Evolutionary conservation across 2,797 vertebrate species (phyloP).

Genomic region (Choloepus didactylus): DNA sequence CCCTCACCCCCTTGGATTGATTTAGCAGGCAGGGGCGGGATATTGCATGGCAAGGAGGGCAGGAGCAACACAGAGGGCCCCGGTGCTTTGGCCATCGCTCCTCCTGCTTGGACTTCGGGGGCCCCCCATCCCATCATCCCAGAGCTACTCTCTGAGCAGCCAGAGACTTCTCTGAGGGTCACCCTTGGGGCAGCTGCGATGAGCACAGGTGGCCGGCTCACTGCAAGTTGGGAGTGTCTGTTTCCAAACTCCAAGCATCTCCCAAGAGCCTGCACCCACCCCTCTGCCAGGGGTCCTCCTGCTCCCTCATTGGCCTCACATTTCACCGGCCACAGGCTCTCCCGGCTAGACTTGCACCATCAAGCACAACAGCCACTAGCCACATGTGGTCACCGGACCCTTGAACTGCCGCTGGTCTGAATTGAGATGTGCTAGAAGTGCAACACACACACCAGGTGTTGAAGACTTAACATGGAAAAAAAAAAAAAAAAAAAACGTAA

Average conservation of each 20-base stretch:
- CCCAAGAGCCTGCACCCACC: background rate
- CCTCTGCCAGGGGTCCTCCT: background rate
- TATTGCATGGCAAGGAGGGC: background rate
- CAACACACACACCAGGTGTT: background rate
- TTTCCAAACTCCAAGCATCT: background rate
- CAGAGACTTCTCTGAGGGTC: background rate
- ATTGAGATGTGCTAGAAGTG: rapidly evolving
- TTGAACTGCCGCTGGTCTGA: background rate
- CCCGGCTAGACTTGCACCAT: background rate
- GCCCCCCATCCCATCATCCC: background rate
- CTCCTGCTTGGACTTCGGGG: background rate
- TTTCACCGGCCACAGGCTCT: rapidly evolving
- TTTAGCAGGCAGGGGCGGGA: background rate
- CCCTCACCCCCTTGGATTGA: background rate
- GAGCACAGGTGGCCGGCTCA: background rate
- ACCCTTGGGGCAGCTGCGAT: rapidly evolving
- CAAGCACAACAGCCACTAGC: rapidly evolving
- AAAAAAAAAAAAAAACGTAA: background rate
- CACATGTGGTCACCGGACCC: background rate
- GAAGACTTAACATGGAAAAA: background rate
- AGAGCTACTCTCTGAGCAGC: background rate
- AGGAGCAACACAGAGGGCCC: background rate
- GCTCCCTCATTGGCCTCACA: no score
- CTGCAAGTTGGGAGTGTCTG: background rate
- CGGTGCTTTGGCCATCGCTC: background rate